Base-by-base conservation (phyloP, 2,113 vertebrate species). In the Brachionichthys hirsutus region DNA sequence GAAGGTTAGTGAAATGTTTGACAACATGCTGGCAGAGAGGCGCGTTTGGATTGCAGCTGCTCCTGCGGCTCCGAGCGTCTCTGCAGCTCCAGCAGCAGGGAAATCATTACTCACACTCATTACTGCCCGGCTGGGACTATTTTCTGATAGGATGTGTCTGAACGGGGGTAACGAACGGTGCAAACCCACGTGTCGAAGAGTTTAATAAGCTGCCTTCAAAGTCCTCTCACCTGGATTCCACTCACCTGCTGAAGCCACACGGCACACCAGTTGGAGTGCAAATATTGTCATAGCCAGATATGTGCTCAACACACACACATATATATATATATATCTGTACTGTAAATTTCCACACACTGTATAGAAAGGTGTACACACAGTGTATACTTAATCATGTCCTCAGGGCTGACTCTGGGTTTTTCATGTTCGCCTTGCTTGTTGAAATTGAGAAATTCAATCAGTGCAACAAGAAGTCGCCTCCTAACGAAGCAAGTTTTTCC, bases 401-500 rank as follows among this genome's bases (percentile, higher is more conserved):
- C 52, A 1, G 62, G 75, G 70, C 55, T 74, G 50, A 48, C 24
- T 8, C 24, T 30, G 5, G 8, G 59, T 70, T 55, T 74, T 67
- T 50, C 38, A 64, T 36, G 71, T 67, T 75, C 1, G 16, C 67
- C 63, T 66, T 62, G 76, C 82, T 83, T 77, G 60, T 70, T 62
- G 73, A 73, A 78, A 84, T 83, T 68, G 54, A 71, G 63, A 83
- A 86, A 66, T 82, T 82, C 73, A 88, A 82, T 89, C 82, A 86
- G 75, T 61, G 74, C 73, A 67, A 86, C 76, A 83, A 77, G 78
- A 84, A 87, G 86, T 82, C 69, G 71, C 66, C 60, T 69, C 65
- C 82, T 78, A 83, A 84, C 82, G 75, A 86, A 70, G 70, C 77
- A 68, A 80, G 82, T 86, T 81, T 68, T 90, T 85, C 88, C 88